phyloP scores from a whole-genome alignment of 1,140 invertebrate species.

The Phthorimaea operculella region DNA sequence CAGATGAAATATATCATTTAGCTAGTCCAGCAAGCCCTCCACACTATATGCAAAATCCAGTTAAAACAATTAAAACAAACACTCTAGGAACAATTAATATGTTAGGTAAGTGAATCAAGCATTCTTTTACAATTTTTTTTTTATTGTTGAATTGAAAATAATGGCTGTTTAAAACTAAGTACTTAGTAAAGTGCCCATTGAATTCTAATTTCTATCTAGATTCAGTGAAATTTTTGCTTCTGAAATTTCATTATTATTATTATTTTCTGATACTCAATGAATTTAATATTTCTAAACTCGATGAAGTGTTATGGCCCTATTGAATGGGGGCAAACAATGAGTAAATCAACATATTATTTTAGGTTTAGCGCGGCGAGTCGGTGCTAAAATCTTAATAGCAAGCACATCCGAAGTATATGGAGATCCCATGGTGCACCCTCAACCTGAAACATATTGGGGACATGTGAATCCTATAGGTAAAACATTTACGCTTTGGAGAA shows the following conservation, averaged over 20 bases:
- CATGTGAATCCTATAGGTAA: slow-evolving; percentile 98
- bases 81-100: slow-evolving; percentile 99
- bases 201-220: too few relatives aligned
- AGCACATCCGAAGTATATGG: slow-evolving; percentile 99
- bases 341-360: slow-evolving; percentile 7
- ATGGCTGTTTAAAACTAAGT: too few relatives aligned
- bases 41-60: slow-evolving; percentile 99
- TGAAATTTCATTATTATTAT: too few relatives aligned
- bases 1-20: slow-evolving; percentile 99
- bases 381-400: slow-evolving; percentile 94
- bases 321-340: too few relatives aligned
- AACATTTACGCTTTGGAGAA: too few relatives aligned
- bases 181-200: too few relatives aligned
- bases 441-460: slow-evolving; percentile 97
- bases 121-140: slow-evolving; percentile 4
- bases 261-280: too few relatives aligned
- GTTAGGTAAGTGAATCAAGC: slow-evolving; percentile 76
- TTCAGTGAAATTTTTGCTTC: too few relatives aligned
- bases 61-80: slow-evolving; percentile 99
- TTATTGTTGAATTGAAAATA: too few relatives aligned
- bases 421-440: slow-evolving; percentile 96
- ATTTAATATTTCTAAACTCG: too few relatives aligned
- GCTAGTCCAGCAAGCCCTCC: slow-evolving; percentile 98
- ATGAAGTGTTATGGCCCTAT: too few relatives aligned
- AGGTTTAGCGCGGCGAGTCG: slow-evolving; percentile 93